Evolutionary conservation across 2,113 vertebrate genomes (phyloP), one percentile per base, ranked within the genome.

Genomic region (Cichladusa arquata): DNA sequence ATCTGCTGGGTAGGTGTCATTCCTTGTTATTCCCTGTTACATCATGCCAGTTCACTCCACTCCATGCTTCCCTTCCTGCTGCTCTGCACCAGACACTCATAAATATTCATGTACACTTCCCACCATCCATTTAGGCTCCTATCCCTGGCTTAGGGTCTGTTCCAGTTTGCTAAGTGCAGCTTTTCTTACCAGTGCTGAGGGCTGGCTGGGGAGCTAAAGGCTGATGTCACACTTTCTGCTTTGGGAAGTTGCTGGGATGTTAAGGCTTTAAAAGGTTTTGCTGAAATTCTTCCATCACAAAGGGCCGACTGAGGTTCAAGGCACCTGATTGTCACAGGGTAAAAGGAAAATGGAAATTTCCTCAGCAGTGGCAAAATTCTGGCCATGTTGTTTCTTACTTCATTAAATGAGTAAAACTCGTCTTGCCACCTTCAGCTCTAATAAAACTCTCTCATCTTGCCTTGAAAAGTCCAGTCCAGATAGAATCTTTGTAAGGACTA

Each of bases 31-130:
- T 85, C 88, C 86, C 76, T 56, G 28, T 94, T 94, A 70, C 40
- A 91, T 94, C 94, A 69, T 16, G 62, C 76, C 56, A 51, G 17
- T 80, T 92, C 89, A 51, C 64, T 93, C 40, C 2, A 22, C 87
- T 94, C 81, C 58, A 53, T 45, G 82, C 88, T 96, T 95, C 64
- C 82, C 88, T 95, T 91, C 93, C 86, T 92, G 91, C 92, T 96
- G 84, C 80, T 97, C 80, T 95, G 91, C 96, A 95, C 94, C 95
- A 97, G 93, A 94, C 96, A 96, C 69, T 90, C 92, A 97, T 97
- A 74, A 97, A 97, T 97, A 97, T 97, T 97, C 96, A 97, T 96
- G 45, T 4, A 0, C 0, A 1, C 91, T 88, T 81, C 82, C 90
- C 89, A 44, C 91, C 92, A 83, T 58, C 96, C 82, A 6, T 54